Conservation (phyloP, 2,113 vertebrate species). For the Larimichthys crocea region DNA sequence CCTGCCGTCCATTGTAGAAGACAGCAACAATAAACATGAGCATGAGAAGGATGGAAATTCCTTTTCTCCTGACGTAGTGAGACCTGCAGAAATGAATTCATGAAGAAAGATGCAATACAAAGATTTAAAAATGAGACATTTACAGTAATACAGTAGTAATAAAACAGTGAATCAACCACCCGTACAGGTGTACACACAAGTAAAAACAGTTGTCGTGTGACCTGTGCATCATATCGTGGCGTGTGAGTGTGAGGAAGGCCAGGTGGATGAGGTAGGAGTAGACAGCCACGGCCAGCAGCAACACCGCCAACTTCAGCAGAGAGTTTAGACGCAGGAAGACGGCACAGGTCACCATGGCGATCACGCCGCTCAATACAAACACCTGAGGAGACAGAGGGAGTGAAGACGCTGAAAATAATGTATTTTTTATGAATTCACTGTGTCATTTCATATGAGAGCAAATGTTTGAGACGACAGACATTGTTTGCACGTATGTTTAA, state of each 20-base stretch:
- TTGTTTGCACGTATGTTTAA: not conserved
- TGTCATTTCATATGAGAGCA: not conserved
- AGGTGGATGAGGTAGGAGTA: conserved; percentile 93
- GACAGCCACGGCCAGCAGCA: conserved; percentile 90
- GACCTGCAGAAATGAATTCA: conserved; percentile 78
- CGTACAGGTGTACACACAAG: not conserved
- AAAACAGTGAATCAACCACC: too few relatives aligned
- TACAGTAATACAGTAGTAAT: not conserved
- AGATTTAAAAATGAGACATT: not conserved
- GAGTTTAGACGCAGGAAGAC: conserved; percentile 96
- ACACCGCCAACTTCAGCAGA: conserved; percentile 92
- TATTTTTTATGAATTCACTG: not conserved
- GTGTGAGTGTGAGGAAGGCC: conserved; percentile 86
- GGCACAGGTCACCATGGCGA: conserved; percentile 98
- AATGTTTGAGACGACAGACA: not conserved
- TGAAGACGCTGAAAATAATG: not conserved
- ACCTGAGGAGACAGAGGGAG: conserved; percentile 79
- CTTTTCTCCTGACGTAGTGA: conserved; percentile 93
- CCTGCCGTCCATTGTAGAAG: conserved; percentile 97
- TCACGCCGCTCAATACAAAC: conserved; percentile 92
- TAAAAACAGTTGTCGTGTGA: not conserved
- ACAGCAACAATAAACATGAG: conserved; percentile 93
- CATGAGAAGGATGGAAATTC: conserved; percentile 92
- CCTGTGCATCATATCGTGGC: conserved; percentile 58
- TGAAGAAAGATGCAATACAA: not conserved